phyloP scores from a whole-genome alignment of 2,888 invertebrate species.

The Mylabris sibirica region DNA sequence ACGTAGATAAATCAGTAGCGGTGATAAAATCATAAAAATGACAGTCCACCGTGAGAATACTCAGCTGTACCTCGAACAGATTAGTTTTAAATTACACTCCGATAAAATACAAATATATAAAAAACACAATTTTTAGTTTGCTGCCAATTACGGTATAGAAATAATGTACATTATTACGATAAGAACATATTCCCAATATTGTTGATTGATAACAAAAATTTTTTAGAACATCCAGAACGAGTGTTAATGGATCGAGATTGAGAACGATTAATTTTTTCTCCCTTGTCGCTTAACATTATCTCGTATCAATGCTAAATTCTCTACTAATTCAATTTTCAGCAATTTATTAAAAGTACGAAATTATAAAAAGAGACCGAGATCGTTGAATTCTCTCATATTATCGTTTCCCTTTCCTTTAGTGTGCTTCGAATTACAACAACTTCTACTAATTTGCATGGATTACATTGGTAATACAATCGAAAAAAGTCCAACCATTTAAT shows the following conservation, averaged over 20 bases:
- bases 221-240: background rate
- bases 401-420: slow-evolving; percentile 20
- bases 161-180: background rate
- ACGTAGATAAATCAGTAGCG: background rate
- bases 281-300: background rate
- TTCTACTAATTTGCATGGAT: slow-evolving; percentile 41
- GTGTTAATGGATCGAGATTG: background rate
- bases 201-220: background rate
- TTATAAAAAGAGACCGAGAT: slow-evolving; percentile 20
- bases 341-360: slow-evolving; percentile 14
- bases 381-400: slow-evolving; percentile 11
- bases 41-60: background rate
- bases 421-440: slow-evolving; percentile 28
- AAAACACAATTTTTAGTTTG: background rate
- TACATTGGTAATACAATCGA: slow-evolving; percentile 33
- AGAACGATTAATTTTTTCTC: background rate
- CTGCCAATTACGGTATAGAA: background rate
- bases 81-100: background rate
- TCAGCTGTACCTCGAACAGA: no score
- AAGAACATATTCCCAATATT: background rate
- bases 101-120: background rate
- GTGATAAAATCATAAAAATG: slow-evolving; percentile 4
- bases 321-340: slow-evolving; percentile 21
- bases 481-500: background rate
- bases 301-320: slow-evolving; percentile 17